Percentiles rank a stretch among this genome's conserved stretches.
Evolutionary conservation across 2,113 vertebrate genomes (phyloP).

Genomic region (Aspiorhynchus laticeps): DNA sequence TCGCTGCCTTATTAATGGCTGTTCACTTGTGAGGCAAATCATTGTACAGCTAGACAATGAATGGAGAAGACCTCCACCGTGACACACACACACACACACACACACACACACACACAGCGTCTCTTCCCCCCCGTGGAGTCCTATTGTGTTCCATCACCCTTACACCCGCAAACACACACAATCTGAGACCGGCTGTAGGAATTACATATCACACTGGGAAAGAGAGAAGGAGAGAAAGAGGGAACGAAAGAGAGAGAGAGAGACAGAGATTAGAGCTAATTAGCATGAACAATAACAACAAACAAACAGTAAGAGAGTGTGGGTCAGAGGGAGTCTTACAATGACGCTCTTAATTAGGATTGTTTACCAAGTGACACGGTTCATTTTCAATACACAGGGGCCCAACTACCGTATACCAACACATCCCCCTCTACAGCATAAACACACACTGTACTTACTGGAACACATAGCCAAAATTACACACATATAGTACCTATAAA

Average conservation of each 20-base stretch:
- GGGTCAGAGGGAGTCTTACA: slow-evolving; percentile 58
- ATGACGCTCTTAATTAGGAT: slow-evolving; percentile 76
- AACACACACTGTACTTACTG: slow-evolving; percentile 41
- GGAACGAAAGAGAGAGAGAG: slow-evolving; percentile 45
- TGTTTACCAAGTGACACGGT: slow-evolving; percentile 74
- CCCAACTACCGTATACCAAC: slow-evolving; percentile 36
- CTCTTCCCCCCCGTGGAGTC: slow-evolving; percentile 41
- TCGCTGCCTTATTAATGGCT: slow-evolving; percentile 71
- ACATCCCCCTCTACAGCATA: slow-evolving; percentile 26
- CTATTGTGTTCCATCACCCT: slow-evolving; percentile 35
- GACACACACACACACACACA: slow-evolving; percentile 50
- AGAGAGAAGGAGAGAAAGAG: slow-evolving; percentile 23
- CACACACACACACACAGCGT: slow-evolving; percentile 28
- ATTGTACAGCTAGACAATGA: slow-evolving; percentile 75
- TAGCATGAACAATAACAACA: slow-evolving; percentile 77
- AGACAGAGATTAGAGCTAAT: slow-evolving; percentile 74
- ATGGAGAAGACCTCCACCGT: slow-evolving; percentile 65
- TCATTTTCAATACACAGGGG: slow-evolving; percentile 54
- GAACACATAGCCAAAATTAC: background rate
- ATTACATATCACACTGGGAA: slow-evolving; percentile 31
- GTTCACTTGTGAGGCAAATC: slow-evolving; percentile 72
- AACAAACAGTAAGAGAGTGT: slow-evolving; percentile 58
- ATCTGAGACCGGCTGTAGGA: slow-evolving; percentile 21
- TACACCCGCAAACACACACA: slow-evolving; percentile 1
- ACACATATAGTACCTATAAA: background rate